Conservation (phyloP, 2,113 vertebrate genomes). For the Dunckerocampus dactyliophorus region DNA sequence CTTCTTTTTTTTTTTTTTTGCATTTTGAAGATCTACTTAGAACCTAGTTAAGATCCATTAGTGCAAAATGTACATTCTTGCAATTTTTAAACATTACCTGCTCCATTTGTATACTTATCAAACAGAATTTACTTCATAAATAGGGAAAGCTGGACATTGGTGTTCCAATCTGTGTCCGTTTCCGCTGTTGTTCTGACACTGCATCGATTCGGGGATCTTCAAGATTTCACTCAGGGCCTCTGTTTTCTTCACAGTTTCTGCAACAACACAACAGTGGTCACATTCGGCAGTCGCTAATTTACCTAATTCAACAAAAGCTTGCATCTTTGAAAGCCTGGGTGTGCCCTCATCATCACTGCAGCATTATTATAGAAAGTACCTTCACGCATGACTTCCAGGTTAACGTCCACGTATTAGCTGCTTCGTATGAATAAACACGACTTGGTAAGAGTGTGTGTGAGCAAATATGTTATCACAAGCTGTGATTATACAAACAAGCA, state of each 20-base stretch:
- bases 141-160: constrained; percentile 5
- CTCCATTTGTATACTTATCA: background rate
- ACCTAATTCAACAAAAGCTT: background rate
- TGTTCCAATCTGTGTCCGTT: constrained; percentile 10
- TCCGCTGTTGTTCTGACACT: background rate
- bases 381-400: constrained; percentile 14
- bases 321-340: background rate
- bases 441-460: constrained; percentile 25
- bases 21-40: too few relatives aligned
- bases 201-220: constrained; percentile 33
- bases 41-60: too few relatives aligned
- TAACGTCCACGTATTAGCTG: constrained; percentile 3
- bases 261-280: constrained; percentile 16
- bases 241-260: constrained; percentile 54
- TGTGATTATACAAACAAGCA: background rate
- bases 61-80: too few relatives aligned
- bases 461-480: constrained; percentile 9
- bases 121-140: constrained; percentile 31
- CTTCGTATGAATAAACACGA: constrained; percentile 21
- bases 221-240: constrained; percentile 47
- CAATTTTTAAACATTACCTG: too few relatives aligned
- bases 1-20: too few relatives aligned
- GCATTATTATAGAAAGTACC: background rate
- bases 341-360: background rate
- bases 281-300: constrained; percentile 1